Conservation (phyloP, 2,797 vertebrate genomes). For the Pipistrellus nathusii region DNA sequence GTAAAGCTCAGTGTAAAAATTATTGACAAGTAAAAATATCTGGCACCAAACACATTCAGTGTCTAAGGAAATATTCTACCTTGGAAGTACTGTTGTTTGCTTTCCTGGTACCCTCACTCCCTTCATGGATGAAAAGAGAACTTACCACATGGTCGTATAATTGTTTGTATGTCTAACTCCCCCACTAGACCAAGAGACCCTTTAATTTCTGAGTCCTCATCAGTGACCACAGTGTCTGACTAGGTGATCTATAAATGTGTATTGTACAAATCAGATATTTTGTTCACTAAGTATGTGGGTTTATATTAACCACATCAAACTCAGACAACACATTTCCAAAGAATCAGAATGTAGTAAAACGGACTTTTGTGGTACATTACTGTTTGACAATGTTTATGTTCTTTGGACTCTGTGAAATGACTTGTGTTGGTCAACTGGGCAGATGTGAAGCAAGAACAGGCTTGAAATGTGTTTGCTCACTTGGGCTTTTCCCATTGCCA, state of each 20-base stretch:
- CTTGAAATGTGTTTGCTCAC: background rate
- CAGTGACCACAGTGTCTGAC: background rate
- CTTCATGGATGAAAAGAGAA: background rate
- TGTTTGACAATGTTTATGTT: background rate
- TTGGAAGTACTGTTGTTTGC: background rate
- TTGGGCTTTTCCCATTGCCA: background rate
- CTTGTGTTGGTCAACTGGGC: background rate
- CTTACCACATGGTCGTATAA: background rate
- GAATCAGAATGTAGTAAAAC: background rate
- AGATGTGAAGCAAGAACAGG: background rate
- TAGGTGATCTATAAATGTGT: background rate
- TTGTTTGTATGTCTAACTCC: background rate
- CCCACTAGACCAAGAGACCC: background rate
- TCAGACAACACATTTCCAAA: conserved; percentile 7
- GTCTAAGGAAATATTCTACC: background rate
- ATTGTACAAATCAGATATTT: conserved; percentile 2
- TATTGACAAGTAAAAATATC: background rate
- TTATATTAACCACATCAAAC: background rate
- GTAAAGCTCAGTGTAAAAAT: background rate
- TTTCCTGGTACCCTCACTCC: background rate
- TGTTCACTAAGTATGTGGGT: background rate
- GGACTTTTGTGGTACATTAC: background rate
- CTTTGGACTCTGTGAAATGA: background rate
- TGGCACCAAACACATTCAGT: background rate
- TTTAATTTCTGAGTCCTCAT: background rate